Evolutionary conservation across 2,888 invertebrate genomes (phyloP), one percentile per base, ranked within the genome.

Genomic region (Dryobota labecula): DNA sequence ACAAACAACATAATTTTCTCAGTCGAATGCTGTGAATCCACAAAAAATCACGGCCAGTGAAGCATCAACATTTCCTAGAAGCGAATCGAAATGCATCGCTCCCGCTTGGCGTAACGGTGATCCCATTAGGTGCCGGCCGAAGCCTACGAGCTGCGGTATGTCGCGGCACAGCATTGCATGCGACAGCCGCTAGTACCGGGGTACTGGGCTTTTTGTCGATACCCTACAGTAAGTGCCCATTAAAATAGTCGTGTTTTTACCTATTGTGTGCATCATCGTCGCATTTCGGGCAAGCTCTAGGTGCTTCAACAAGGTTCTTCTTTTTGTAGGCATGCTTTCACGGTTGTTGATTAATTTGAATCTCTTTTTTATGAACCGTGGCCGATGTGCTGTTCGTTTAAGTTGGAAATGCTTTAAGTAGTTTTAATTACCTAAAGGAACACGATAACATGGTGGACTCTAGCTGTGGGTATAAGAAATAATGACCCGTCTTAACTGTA

Each of bases 31-130:
- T 70, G 57, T 70, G 54, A 70, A 61, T 68, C 36, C 38, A 79
- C 75, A 76, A 84, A 77, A 82, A 77, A 72, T 70, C 56, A 70
- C 70, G 65, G 67, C 76, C 73, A 82, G 74, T 86, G 80, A 78
- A 78, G 80, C 78, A 77, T 76, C 76, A 84, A 65, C 64, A 72
- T 76, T 84, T 84, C 80, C 78, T 78, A 80, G 85, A 82, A 83
- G 68, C 80, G 80, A 73, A 77, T 77, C 82, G 75, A 82, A 81
- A 82, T 82, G 83, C 82, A 80, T 61, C 76, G 65, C 83, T 82
- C 85, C 84, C 78, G 79, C 76, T 83, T 78, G 72, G 53, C 69
- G 76, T 90, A 90, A 90, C 90, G 89, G 90, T 90, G 87, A 82
- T 87, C 80, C 76, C 78, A 86, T 87, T 85, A 84, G 76, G 63